Percentiles rank a stretch among this genome's conserved stretches.
Evolutionary conservation across 2,113 vertebrate genomes (phyloP).

Genomic region (Crotalus helleri): DNA sequence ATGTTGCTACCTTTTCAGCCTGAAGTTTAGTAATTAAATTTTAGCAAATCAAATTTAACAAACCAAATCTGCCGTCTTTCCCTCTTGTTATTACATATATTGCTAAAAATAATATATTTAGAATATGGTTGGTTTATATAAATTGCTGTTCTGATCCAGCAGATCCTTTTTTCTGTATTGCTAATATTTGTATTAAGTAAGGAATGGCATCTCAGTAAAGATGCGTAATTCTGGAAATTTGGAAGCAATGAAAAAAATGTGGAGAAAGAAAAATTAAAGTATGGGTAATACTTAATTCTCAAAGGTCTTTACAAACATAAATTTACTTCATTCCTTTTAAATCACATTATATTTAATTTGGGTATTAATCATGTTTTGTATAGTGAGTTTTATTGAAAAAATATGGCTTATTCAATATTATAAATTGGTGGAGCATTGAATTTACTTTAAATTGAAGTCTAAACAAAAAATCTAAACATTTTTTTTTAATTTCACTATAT

Average conservation of each 20-base stretch:
- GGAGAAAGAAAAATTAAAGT: neutral
- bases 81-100: conserved; percentile 51
- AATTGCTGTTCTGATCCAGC: conserved; percentile 7
- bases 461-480: neutral
- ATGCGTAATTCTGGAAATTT: neutral
- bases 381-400: neutral
- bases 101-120: conserved; percentile 44
- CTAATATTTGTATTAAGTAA: neutral
- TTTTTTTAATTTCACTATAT: neutral
- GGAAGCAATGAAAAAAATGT: neutral
- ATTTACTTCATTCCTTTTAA: neutral
- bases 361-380: neutral
- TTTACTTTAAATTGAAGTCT: neutral
- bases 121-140: neutral
- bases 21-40: conserved; percentile 53
- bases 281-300: neutral
- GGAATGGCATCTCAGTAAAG: neutral
- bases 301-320: neutral
- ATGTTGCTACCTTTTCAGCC: conserved; percentile 60
- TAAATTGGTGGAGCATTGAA: neutral
- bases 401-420: neutral
- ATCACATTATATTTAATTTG: neutral
- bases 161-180: neutral
- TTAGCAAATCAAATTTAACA: conserved; percentile 45
- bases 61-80: conserved; percentile 48